phyloP scores from a whole-genome alignment of 2,797 vertebrate genomes.

The Siniperca undulata region DNA sequence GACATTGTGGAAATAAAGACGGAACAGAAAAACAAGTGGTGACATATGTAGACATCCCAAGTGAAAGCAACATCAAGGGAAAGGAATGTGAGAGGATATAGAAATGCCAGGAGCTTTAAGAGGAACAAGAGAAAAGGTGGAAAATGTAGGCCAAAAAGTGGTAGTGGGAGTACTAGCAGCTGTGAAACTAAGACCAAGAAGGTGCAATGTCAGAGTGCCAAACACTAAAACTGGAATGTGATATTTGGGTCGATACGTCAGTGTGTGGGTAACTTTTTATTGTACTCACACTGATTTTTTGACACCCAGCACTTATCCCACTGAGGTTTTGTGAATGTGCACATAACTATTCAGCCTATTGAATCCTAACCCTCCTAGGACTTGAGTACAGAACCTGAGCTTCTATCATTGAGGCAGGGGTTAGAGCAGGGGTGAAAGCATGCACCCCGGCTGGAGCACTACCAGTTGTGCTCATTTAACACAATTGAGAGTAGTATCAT shows the following conservation, averaged over 20 bases:
- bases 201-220: conserved; percentile 25
- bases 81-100: conserved; percentile 6
- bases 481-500: not conserved
- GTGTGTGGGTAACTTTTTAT: conserved; percentile 8
- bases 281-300: conserved; percentile 35
- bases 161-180: conserved; percentile 6
- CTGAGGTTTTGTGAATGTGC: conserved; percentile 28
- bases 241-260: conserved; percentile 32
- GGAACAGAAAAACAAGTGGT: conserved; percentile 11
- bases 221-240: conserved; percentile 36
- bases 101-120: conserved; percentile 12
- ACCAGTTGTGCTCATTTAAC: conserved; percentile 2
- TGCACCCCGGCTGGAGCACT: not conserved
- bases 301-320: conserved; percentile 7
- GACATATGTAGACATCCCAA: conserved; percentile 17
- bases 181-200: conserved; percentile 33
- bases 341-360: conserved; percentile 10
- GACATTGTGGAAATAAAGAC: conserved; percentile 15
- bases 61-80: conserved; percentile 18
- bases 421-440: conserved; percentile 19
- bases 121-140: not conserved
- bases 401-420: conserved; percentile 12
- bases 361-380: conserved; percentile 13
- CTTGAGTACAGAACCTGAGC: conserved; percentile 5
- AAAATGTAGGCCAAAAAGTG: conserved; percentile 25